These are phyloP conservation scores for Scaptomyza tumidula DNA, from an alignment of 2,888 invertebrate species.

Conservation along the genomic window DNA sequence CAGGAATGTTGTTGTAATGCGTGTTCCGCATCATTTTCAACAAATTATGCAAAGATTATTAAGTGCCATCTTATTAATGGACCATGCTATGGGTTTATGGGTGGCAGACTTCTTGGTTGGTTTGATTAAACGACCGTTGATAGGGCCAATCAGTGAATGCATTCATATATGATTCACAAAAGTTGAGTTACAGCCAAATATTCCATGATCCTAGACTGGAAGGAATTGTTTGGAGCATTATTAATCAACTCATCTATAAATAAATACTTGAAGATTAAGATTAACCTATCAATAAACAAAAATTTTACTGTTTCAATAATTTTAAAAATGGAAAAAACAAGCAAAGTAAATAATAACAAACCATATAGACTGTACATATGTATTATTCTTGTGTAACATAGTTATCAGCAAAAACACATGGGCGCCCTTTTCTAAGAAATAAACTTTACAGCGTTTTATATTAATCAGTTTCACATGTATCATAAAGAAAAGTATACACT, in stretches of 20 bases:
- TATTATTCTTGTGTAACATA: no score
- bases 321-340: background rate
- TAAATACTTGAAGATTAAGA: background rate
- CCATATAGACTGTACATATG: no score
- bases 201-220: no score
- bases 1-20: constrained; percentile 64
- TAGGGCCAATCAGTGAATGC: constrained; percentile 23
- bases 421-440: no score
- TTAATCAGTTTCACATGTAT: no score
- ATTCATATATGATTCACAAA: constrained; percentile 6
- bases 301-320: background rate
- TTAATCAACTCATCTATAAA: background rate
- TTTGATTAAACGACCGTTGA: constrained; percentile 52
- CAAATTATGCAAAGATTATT: constrained; percentile 70
- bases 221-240: background rate
- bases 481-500: no score
- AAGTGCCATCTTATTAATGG: constrained; percentile 62
- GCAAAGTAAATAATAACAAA: no score
- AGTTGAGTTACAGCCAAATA: constrained; percentile 1
- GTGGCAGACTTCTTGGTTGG: constrained; percentile 12
- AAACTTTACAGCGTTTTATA: no score
- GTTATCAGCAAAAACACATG: no score
- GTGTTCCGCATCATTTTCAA: constrained; percentile 61
- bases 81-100: constrained; percentile 30
- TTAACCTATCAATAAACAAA: constrained; percentile 1